These are phyloP conservation scores for Gandaritis pyraliata DNA, from an alignment of 2,888 invertebrate species.

Conservation along the genomic window DNA sequence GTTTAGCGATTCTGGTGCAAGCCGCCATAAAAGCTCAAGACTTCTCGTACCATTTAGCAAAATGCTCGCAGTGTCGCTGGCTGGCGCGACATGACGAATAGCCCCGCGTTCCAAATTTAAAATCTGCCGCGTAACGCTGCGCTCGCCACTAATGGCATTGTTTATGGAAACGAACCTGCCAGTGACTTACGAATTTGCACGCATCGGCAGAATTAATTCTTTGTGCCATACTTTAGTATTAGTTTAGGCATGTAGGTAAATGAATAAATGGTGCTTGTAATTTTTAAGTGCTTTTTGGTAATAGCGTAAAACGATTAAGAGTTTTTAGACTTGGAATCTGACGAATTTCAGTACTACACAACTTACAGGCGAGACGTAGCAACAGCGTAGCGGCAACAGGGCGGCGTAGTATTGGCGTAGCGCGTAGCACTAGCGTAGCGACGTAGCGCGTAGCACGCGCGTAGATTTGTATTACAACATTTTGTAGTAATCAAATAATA, in stretches of 20 bases:
- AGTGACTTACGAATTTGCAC: slow-evolving; percentile 75
- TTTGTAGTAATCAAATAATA: too few relatives aligned
- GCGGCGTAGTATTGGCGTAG: too few relatives aligned
- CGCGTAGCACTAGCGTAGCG: too few relatives aligned
- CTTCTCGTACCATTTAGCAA: slow-evolving; percentile 36
- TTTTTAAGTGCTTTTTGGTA: slow-evolving; percentile 55
- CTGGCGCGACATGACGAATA: slow-evolving; percentile 81
- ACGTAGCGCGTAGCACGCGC: too few relatives aligned
- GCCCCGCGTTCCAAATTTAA: slow-evolving; percentile 81
- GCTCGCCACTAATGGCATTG: slow-evolving; percentile 79
- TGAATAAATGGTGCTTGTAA: slow-evolving; percentile 63
- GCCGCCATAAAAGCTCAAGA: too few relatives aligned
- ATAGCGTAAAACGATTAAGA: not conserved
- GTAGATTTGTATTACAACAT: too few relatives aligned
- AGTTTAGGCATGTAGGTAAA: too few relatives aligned
- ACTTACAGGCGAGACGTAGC: too few relatives aligned
- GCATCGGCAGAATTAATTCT: slow-evolving; percentile 59
- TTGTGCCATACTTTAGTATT: slow-evolving; percentile 49
- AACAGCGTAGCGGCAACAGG: too few relatives aligned
- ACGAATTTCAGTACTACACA: too few relatives aligned
- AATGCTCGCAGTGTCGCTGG: slow-evolving; percentile 72
- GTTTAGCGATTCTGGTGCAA: too few relatives aligned
- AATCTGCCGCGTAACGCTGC: slow-evolving; percentile 82
- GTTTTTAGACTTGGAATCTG: not conserved
- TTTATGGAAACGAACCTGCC: slow-evolving; percentile 77